phyloP scores from a whole-genome alignment of 2,113 vertebrate species.

The Spilogale gracilis region DNA sequence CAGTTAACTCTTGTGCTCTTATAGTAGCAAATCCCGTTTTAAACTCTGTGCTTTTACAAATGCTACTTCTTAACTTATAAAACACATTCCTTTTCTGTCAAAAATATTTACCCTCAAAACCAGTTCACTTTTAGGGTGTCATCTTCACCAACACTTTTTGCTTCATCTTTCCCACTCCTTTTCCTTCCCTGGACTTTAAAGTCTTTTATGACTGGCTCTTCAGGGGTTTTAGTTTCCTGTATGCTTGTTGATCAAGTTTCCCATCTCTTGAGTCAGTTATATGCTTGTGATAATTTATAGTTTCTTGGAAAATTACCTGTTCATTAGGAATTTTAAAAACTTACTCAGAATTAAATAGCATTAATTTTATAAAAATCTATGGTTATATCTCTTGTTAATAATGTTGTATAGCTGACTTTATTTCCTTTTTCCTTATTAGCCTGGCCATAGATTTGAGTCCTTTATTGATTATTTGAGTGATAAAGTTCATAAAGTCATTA shows the following conservation, averaged over 20 bases:
- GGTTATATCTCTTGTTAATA: background rate
- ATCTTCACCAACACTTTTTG: background rate
- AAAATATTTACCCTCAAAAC: constrained; percentile 3
- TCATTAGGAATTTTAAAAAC: constrained; percentile 20
- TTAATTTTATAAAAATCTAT: background rate
- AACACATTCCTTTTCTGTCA: background rate
- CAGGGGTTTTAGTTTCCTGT: background rate
- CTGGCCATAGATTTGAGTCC: background rate
- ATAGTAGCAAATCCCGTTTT: background rate
- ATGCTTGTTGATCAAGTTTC: background rate
- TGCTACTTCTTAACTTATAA: background rate
- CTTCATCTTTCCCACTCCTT: background rate
- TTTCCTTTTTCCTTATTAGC: background rate
- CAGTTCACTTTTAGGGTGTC: background rate
- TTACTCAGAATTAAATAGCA: constrained; percentile 8
- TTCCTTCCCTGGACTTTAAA: background rate
- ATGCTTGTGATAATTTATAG: background rate
- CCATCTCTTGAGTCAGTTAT: background rate
- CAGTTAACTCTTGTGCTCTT: background rate
- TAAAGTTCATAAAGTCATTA: background rate
- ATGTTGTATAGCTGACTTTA: constrained; percentile 14
- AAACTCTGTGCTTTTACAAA: constrained; percentile 3
- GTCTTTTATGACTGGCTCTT: background rate
- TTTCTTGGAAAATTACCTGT: constrained; percentile 29
- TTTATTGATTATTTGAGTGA: background rate